These are phyloP conservation scores for Flexamia atlantica DNA, from an alignment of 2,888 invertebrate genomes.

Conservation along the genomic window DNA sequence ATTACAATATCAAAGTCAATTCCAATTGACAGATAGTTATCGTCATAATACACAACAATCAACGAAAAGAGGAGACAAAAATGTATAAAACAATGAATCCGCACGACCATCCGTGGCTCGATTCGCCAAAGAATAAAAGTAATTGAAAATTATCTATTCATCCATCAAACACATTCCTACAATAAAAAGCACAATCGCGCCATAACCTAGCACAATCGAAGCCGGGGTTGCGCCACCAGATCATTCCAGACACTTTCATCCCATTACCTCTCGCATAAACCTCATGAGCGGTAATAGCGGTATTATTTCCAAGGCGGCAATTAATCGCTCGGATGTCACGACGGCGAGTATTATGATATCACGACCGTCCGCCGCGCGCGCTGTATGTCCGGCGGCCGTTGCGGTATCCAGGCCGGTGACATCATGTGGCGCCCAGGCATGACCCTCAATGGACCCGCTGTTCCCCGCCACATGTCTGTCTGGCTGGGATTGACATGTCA, in stretches of 20 bases:
- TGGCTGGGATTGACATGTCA: not conserved
- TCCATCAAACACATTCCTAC: no score
- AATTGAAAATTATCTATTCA: no score
- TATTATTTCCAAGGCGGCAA: constrained; percentile 41
- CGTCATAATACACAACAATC: no score
- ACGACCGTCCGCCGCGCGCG: not conserved
- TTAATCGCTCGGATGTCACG: constrained; percentile 31
- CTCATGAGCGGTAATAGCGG: constrained; percentile 38
- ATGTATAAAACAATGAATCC: no score
- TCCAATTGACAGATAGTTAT: no score
- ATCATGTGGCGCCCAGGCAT: constrained; percentile 36
- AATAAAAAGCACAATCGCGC: not conserved
- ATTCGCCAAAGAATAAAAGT: no score
- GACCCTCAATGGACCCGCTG: constrained; percentile 14
- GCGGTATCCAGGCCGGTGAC: constrained; percentile 26
- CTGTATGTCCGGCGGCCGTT: constrained; percentile 7
- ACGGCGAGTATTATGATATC: constrained; percentile 11
- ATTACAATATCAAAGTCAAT: no score
- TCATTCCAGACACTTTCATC: constrained; percentile 33
- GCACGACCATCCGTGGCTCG: no score
- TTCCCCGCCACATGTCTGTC: constrained; percentile 12
- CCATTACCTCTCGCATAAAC: constrained; percentile 31
- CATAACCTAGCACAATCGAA: not conserved
- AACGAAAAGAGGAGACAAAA: no score
- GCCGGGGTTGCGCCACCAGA: not conserved